Base-by-base conservation (phyloP, 2,888 invertebrate species). In the Cheilosia urbana region DNA sequence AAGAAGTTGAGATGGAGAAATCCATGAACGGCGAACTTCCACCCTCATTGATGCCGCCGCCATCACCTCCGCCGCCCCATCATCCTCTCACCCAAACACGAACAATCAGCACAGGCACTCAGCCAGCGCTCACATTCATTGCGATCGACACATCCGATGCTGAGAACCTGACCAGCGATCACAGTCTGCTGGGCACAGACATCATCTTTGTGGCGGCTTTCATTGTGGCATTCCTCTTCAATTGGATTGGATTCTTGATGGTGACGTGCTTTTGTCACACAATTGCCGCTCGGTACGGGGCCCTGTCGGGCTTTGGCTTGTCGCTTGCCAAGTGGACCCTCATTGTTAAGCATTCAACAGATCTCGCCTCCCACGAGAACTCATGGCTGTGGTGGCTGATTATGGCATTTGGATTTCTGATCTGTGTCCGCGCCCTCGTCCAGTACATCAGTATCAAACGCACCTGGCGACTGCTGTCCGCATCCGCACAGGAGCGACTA, bases 251-350 rank as follows among this genome's bases (percentile, higher is more conserved):
- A 15, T 98, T 98, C 92, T 93, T 98, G 88, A 94, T 98, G 90
- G 94, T 98, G 88, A 96, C 98, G 95, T 98, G 98, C 90, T 97
- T 98, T 93, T 97, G 97, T 90, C 97, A 98, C 92, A 98, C 98
- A 65, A 97, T 98, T 89, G 98, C 98, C 47, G 97, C 97, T 37
- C 95, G 98, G 89, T 98, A 98, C 92, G 98, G 98, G 30, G 98
- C 98, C 1, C 93, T 98, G 62, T 96, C 98, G 55, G 98, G 98
- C 72, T 98, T 98, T 91, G 98, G 98, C 1, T 94, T 98, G 17
- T 98, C 98, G 6, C 94, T 98, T 87, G 97, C 98, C 88, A 98
- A 98, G 93, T 98, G 98, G 98, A 98, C 98, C 40, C 94, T 98
- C 89, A 98, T 98, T 90, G 97, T 98, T 13, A 98, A 98, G 91